Base-by-base conservation (phyloP, 2,888 invertebrate genomes). In the Drosophila anomalata region DNA sequence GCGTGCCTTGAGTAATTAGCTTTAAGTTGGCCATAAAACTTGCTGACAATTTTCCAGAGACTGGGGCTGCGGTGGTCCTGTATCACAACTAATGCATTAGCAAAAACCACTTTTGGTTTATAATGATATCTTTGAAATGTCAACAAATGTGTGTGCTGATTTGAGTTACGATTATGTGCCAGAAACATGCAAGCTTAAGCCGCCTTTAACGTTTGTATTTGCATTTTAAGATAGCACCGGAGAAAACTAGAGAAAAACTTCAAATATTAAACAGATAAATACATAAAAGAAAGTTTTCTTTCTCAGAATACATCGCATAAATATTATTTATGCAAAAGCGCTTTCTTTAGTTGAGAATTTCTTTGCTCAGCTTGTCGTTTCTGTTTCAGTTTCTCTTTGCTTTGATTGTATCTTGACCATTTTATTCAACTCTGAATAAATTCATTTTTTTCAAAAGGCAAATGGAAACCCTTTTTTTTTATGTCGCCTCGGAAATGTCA, bases 111-210 rank as follows among this genome's bases (percentile, higher is more conserved):
- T 50, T 67, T 48, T 51, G 61, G 55, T 57, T 73, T 75, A 63
- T 70, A 75, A 76, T 76, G 62, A 67, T 76, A 79, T 77, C 67
- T 60, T 14, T n/a, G 50, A 67, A 63, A 73, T 76, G 78, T 74
- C 79, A 74, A 54, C 71, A 58, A 63, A 66, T 66, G 53, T 59
- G 60, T 62, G 60, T 56, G 76, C 72, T 68, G 66, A 78, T 60
- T 75, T 63, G 50, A 63, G 51, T 63, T 51, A 63, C 50, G 33
- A 59, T 63, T 59, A 63, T 63, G 51, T 42, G 12, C 26, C 7
- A 6, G 4, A 36, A 29, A 36, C 63, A 63, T 36, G 60, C 63
- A 29, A 62, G 33, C 24, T 17, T 6, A 62, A 24, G 48, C 22
- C 48, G 33, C 41, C 9, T 42, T 42, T 42, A 20, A 20, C 20